Evolutionary conservation across 1,140 invertebrate genomes (phyloP), one percentile per base, ranked within the genome.

Genomic region (Hycleus cichorii): DNA sequence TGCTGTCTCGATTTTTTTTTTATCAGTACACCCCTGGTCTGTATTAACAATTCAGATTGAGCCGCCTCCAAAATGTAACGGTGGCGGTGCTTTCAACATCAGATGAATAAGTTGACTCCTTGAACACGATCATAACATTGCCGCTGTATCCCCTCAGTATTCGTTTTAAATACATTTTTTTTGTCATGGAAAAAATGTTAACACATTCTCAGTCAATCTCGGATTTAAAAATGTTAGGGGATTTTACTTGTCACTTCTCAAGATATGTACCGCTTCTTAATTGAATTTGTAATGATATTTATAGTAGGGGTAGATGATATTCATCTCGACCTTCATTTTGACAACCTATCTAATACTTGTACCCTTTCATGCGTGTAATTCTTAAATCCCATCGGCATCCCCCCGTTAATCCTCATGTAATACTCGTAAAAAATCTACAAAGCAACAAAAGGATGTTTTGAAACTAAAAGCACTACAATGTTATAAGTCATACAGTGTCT

Each of bases 41-140:
- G 9, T 50, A 63, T 63, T 63, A 63, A 63, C 61, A 63, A 63
- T 63, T 63, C 61, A 63, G 58, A 63, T 63, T 57, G 61, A 63
- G 58, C 61, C 58, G 49, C 42, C 50, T 45, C 38, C 61, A 47
- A 38, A 49, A 32, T 32, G 32, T 32, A 32, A 32, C 32, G 32
- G 32, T 42, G 50, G 53, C 57, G 48, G 38, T 44, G 51, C 39
- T 44, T 54, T 57, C 47, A 44, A 49, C 38, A 32, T 24, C 44
- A 60, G 61, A 63, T 63, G 61, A 63, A 63, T 63, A 63, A 63
- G 57, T 63, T 54, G 32, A 44, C 52, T 63, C 53, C 57, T 63
- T 57, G 7, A 60, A 57, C 54, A 63, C 50, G 54, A 47, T 63
- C 61, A 63, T 63, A 63, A 63, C 58, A 63, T 55, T 32, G 32